Conservation (phyloP, 2,113 vertebrate species). For the Camarhynchus parvulus region DNA sequence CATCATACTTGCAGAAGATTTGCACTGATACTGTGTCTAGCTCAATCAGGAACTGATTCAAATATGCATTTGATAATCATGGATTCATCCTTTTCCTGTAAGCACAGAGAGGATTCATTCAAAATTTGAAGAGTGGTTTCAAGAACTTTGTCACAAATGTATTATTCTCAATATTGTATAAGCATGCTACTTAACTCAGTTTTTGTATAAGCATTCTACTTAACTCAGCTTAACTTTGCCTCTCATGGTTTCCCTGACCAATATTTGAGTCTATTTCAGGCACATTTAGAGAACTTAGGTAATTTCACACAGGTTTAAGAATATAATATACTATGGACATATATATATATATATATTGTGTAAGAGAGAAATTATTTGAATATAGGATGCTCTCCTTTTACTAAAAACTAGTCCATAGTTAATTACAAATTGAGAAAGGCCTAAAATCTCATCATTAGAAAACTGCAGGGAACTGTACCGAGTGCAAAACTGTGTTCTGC, state of each 20-base stretch:
- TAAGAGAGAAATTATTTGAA: background rate
- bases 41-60: background rate
- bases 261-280: background rate
- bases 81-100: background rate
- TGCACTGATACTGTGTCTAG: background rate
- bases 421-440: background rate
- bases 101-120: background rate
- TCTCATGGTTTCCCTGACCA: background rate
- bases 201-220: background rate
- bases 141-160: background rate
- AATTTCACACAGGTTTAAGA: background rate
- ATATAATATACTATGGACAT: background rate
- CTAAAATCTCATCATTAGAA: background rate
- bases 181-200: background rate
- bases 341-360: background rate
- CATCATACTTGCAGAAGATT: background rate
- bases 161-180: background rate
- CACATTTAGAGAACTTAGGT: background rate
- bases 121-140: background rate
- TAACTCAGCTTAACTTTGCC: background rate
- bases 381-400: background rate
- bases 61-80: background rate
- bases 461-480: background rate
- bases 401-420: background rate
- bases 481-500: background rate